Conservation (phyloP, 2,888 invertebrate species). For the Caenorhabditis panamensis region DNA sequence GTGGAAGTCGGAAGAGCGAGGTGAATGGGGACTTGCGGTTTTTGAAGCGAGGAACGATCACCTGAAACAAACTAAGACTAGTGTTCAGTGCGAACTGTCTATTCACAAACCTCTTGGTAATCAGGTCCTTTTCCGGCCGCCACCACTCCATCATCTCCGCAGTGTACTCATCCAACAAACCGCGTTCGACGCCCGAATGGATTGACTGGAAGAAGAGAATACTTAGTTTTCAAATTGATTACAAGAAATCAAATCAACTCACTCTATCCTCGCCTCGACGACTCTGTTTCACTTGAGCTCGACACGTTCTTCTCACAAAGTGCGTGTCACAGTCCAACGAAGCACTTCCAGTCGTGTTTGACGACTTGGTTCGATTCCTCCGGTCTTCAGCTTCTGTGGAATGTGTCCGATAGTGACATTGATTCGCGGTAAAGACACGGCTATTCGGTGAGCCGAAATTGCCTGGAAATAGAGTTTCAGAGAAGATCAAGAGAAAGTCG, state of each 20-base stretch:
- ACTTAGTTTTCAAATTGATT: neutral
- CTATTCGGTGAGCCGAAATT: slow-evolving; percentile 53
- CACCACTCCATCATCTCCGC: slow-evolving; percentile 80
- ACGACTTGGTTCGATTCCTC: slow-evolving; percentile 67
- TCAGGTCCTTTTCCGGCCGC: slow-evolving; percentile 76
- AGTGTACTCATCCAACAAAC: slow-evolving; percentile 77
- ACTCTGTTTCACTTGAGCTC: slow-evolving; percentile 80
- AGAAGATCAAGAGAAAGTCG: neutral
- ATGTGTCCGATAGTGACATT: slow-evolving; percentile 76
- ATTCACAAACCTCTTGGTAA: no score
- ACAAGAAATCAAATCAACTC: neutral
- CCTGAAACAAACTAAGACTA: no score
- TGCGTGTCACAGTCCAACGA: slow-evolving; percentile 75
- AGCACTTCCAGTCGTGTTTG: slow-evolving; percentile 72
- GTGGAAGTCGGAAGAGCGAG: slow-evolving; percentile 75
- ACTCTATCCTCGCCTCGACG: slow-evolving; percentile 80
- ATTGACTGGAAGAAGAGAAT: slow-evolving; percentile 72
- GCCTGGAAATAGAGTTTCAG: neutral
- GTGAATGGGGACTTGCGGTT: slow-evolving; percentile 75
- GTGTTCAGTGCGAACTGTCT: no score
- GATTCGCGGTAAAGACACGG: slow-evolving; percentile 75
- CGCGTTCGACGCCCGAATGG: slow-evolving; percentile 78
- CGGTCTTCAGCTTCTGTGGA: slow-evolving; percentile 78
- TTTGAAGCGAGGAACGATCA: slow-evolving; percentile 67
- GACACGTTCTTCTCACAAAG: slow-evolving; percentile 78